phyloP scores from a whole-genome alignment of 1,140 invertebrate genomes.

The Drosophila kohkoa region DNA sequence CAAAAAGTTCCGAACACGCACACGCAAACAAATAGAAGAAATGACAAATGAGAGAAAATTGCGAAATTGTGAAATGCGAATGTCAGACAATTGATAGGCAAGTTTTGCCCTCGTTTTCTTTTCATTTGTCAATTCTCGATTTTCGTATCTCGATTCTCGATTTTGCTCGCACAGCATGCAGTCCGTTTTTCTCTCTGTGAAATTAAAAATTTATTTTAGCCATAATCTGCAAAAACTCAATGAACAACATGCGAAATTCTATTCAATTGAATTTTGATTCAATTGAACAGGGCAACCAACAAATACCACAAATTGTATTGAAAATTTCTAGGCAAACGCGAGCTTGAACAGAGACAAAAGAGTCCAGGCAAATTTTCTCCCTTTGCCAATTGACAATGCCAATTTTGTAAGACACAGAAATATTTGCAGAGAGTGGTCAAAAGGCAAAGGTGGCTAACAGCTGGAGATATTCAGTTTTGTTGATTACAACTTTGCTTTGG shows the following conservation, averaged over 20 bases:
- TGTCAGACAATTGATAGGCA: slow-evolving; percentile 27
- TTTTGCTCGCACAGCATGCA: not conserved
- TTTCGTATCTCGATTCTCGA: not conserved
- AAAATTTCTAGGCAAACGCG: too few relatives aligned
- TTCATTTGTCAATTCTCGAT: not conserved
- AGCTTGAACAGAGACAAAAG: too few relatives aligned
- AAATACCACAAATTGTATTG: too few relatives aligned
- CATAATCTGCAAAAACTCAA: slow-evolving; percentile 76
- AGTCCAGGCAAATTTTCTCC: too few relatives aligned
- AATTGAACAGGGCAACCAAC: slow-evolving; percentile 43
- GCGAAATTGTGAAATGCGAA: slow-evolving; percentile 5
- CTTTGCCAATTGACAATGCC: too few relatives aligned
- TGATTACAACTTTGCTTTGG: too few relatives aligned
- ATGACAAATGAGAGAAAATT: slow-evolving; percentile 16
- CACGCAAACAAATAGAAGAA: not conserved
- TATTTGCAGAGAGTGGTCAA: too few relatives aligned
- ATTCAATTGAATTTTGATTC: slow-evolving; percentile 77
- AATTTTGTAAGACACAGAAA: too few relatives aligned
- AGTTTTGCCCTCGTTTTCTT: not conserved
- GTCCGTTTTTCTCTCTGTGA: slow-evolving; percentile 33
- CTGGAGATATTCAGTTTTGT: too few relatives aligned
- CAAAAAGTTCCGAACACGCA: not conserved
- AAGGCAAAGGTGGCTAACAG: too few relatives aligned
- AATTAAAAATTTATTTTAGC: slow-evolving; percentile 79
- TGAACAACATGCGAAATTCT: slow-evolving; percentile 74